Percentiles rank a stretch among this genome's conserved stretches.
Conservation (phyloP, 2,113 vertebrate genomes). For the Odontesthes bonariensis region DNA sequence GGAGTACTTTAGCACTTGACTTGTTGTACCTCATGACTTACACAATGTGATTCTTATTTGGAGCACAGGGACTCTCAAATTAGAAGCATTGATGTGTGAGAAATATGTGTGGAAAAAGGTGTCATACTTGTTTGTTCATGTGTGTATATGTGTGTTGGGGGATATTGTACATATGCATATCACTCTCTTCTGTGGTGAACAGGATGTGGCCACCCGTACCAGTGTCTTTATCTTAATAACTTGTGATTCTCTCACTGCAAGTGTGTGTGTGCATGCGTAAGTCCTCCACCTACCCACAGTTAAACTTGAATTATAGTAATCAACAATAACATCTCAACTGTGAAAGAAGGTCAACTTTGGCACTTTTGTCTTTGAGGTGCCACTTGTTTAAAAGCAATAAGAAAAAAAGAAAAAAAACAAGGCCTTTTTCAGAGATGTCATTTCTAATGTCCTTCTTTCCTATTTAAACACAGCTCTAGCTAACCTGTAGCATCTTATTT, state of each 20-base stretch:
- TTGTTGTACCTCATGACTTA: constrained; percentile 63
- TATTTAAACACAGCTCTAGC: constrained; percentile 45
- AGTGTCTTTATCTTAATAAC: constrained; percentile 78
- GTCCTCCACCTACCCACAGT: constrained; percentile 76
- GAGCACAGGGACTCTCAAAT: constrained; percentile 74
- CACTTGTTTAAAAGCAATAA: constrained; percentile 80
- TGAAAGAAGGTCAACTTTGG: constrained; percentile 84
- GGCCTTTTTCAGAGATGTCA: constrained; percentile 74
- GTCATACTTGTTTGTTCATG: constrained; percentile 39
- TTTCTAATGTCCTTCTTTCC: constrained; percentile 69
- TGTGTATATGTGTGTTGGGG: constrained; percentile 3
- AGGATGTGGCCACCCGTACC: constrained; percentile 80
- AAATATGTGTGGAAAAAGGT: constrained; percentile 75
- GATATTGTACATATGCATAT: constrained; percentile 37
- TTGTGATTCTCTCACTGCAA: constrained; percentile 37
- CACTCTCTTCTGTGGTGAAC: constrained; percentile 66
- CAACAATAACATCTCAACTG: constrained; percentile 88
- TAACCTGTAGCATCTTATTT: constrained; percentile 71
- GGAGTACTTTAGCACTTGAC: constrained; percentile 38
- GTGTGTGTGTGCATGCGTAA: neutral
- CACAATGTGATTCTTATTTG: constrained; percentile 64
- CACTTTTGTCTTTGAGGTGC: constrained; percentile 82
- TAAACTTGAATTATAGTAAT: constrained; percentile 87
- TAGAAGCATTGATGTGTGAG: constrained; percentile 78
- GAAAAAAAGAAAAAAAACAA: constrained; percentile 55